Evolutionary conservation across 2,113 vertebrate genomes (phyloP).

Genomic region (Edolisoma coerulescens): DNA sequence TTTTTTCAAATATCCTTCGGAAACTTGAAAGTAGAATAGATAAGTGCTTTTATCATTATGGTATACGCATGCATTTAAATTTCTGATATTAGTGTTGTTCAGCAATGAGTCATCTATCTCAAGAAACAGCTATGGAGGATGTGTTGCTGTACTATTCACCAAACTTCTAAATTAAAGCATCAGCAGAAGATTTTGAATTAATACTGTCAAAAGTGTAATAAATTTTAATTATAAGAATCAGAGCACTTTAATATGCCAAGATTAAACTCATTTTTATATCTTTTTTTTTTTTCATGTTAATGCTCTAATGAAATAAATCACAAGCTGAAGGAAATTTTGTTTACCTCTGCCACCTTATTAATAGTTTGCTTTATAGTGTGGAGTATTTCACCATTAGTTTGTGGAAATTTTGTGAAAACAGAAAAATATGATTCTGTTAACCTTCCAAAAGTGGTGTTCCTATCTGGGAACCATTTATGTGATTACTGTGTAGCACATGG

Average conservation of each 20-base stretch:
- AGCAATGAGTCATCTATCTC: neutral
- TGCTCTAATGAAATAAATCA: neutral
- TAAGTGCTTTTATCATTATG: neutral
- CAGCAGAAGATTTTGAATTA: conserved; percentile 22
- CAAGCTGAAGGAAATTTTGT: neutral
- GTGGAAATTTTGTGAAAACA: neutral
- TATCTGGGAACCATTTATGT: neutral
- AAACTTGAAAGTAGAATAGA: neutral
- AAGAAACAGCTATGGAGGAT: neutral
- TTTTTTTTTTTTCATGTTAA: neutral
- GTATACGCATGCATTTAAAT: neutral
- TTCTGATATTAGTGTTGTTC: neutral
- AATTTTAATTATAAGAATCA: conserved; percentile 15
- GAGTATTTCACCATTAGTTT: neutral
- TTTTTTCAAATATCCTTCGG: neutral
- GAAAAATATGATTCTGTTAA: neutral
- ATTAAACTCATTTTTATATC: neutral
- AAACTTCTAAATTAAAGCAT: neutral
- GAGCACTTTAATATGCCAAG: neutral
- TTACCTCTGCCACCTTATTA: neutral
- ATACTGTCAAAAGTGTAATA: conserved; percentile 19
- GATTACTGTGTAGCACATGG: neutral
- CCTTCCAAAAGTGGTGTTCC: neutral
- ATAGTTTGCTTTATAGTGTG: neutral
- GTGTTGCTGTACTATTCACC: neutral